These are phyloP conservation scores for Hermaeophaga mercurialis DNA, from an alignment of 2,888 invertebrate genomes.

Conservation along the genomic window DNA sequence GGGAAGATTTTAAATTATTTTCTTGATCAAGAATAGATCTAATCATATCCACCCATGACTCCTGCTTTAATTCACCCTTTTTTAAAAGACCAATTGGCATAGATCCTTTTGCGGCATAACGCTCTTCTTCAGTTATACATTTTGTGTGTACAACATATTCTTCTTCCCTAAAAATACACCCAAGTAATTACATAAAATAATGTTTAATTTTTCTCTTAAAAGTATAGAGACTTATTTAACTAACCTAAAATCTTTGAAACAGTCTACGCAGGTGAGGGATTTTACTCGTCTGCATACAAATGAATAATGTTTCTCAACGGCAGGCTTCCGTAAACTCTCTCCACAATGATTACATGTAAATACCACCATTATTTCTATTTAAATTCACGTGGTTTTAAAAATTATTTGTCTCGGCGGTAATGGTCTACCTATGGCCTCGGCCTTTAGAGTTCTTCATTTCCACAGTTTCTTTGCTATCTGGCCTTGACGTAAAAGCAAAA, in stretches of 20 bases:
- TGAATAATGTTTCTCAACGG: conserved; percentile 87
- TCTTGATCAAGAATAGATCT: conserved; percentile 68
- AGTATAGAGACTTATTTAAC: too few species aligned
- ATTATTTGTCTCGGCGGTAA: too few species aligned
- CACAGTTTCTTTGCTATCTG: too few species aligned
- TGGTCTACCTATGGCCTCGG: too few species aligned
- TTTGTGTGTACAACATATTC: conserved; percentile 80
- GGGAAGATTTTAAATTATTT: conserved; percentile 61
- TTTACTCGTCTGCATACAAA: conserved; percentile 70
- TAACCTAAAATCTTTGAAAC: conserved; percentile 86
- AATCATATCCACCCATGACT: conserved; percentile 78
- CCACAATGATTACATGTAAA: conserved; percentile 94
- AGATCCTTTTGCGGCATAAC: conserved; percentile 85
- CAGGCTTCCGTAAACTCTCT: conserved; percentile 87
- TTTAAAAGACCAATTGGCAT: conserved; percentile 71
- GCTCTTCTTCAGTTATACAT: conserved; percentile 84
- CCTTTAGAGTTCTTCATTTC: too few species aligned
- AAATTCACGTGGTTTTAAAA: neutral
- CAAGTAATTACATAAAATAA: neutral
- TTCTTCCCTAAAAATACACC: conserved; percentile 69
- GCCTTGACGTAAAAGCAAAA: too few species aligned
- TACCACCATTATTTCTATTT: conserved; percentile 75
- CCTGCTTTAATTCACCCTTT: conserved; percentile 87
- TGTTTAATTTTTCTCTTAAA: too few species aligned
- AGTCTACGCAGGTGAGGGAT: conserved; percentile 90